Evolutionary conservation across 2,113 vertebrate species (phyloP), one percentile per base, ranked within the genome.

Genomic region (Lepus timidus): DNA sequence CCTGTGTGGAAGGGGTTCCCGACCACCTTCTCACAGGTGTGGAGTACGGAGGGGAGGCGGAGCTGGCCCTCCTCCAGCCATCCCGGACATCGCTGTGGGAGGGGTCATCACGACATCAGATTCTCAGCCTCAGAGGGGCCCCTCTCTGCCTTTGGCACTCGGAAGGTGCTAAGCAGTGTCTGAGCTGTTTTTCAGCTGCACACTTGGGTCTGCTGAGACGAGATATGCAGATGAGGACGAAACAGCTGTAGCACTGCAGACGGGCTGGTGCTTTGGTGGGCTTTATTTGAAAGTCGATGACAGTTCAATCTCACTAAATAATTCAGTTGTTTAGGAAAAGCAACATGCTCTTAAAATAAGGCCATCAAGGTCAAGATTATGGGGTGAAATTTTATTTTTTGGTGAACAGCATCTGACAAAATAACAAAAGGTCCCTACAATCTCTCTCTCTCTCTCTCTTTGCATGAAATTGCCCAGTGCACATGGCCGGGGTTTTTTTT

Each of bases 341-440:
- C 39, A 23, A 4, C 88, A 58, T 49, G 96, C 95, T 97, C 97
- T 96, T 97, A 93, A 97, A 97, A 23, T 92, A 97, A 74, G 52
- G 61, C 52, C 96, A 95, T 95, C 85, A 97, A 98, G 84, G 95
- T 96, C 97, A 97, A 85, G 95, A 92, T 97, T 96, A 82, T 80
- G 79, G 95, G 88, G 90, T 52, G 84, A 74, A 92, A 23, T 39
- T 81, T 65, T 91, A 31, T n/a, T 67, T 44, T 85, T 93, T 85
- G 75, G 91, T 85, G 74, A 94, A 87, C 9, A 70, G 4, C 81
- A 6, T 91, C 92, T 74, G 51, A 68, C 6, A n/a, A 74, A 80
- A 94, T 88, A 92, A 94, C 93, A 29, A 6, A 39, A 73, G 83
- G 87, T 97, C 52, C 74, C 71, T 36, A 31, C 27, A 58, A 95